A percentile compares a stretch with the other conserved stretches of the same genome.
Evolutionary conservation across 1,140 invertebrate species (phyloP).

Genomic region (Drosophila ohnishii): DNA sequence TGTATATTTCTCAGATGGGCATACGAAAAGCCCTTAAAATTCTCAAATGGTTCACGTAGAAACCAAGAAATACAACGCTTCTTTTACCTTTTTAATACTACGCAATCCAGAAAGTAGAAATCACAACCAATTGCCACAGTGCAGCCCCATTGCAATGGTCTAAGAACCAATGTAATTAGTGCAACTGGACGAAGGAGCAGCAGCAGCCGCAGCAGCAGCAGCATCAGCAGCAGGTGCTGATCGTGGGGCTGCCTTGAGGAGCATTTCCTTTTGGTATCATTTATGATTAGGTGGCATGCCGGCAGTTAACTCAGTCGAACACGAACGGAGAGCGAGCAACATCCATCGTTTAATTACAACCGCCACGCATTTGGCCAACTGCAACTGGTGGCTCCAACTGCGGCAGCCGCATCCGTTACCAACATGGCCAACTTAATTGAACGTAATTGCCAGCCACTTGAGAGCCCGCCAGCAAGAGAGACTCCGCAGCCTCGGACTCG

Average conservation of each 20-base stretch:
- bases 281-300: constrained; percentile 80
- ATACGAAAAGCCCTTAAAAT: neutral
- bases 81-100: too few species aligned
- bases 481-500: constrained; percentile 13
- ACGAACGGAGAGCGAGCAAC: constrained; percentile 23
- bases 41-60: neutral
- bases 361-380: constrained; percentile 48
- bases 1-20: too few species aligned
- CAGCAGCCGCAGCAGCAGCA: neutral
- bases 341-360: constrained; percentile 74
- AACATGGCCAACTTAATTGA: constrained; percentile 80
- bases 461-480: constrained; percentile 47
- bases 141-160: constrained; percentile 62
- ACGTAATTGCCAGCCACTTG: constrained; percentile 79
- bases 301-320: constrained; percentile 62
- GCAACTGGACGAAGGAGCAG: constrained; percentile 38
- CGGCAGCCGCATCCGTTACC: constrained; percentile 68
- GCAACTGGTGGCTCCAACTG: constrained; percentile 9
- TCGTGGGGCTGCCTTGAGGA: constrained; percentile 50
- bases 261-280: constrained; percentile 81
- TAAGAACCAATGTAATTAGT: constrained; percentile 81
- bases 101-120: neutral
- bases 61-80: too few species aligned
- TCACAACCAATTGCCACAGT: neutral
- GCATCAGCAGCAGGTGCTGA: constrained; percentile 43